Conservation (phyloP, 2,113 vertebrate genomes). For the Neogobius melanostomus region DNA sequence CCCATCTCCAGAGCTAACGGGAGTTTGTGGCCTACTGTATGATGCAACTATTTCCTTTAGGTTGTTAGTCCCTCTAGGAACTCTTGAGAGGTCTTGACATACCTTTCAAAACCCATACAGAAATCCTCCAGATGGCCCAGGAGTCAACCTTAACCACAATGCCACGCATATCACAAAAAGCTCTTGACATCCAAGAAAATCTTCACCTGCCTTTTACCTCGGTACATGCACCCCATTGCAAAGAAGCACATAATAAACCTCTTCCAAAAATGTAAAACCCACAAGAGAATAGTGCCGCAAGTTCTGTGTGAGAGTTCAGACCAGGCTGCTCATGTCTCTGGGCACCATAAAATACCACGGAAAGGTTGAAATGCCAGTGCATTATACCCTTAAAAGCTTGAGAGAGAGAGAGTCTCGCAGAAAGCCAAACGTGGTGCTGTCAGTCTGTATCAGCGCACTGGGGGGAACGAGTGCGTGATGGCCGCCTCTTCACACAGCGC, state of each 20-base stretch:
- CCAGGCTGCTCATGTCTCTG: not conserved
- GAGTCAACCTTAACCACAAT: too few species aligned
- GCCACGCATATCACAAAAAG: too few species aligned
- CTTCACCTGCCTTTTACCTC: not conserved
- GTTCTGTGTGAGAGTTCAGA: constrained; percentile 3
- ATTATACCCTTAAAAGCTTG: not conserved
- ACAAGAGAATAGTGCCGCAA: not conserved
- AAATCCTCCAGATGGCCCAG: too few species aligned
- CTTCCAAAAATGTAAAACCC: not conserved
- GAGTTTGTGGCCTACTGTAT: too few species aligned
- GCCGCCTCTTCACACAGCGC: constrained; percentile 27
- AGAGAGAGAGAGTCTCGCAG: not conserved
- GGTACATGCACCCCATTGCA: not conserved
- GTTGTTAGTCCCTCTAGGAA: too few species aligned
- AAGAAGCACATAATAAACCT: not conserved
- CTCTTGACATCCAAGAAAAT: not conserved
- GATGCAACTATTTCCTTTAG: too few species aligned
- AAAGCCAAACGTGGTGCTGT: constrained; percentile 30
- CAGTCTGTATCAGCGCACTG: constrained; percentile 31
- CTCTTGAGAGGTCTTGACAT: too few species aligned
- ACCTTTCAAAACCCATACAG: too few species aligned
- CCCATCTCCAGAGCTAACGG: too few species aligned
- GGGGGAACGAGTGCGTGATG: constrained; percentile 31
- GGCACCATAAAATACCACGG: not conserved
- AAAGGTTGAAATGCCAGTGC: constrained; percentile 17